Evolutionary conservation across 2,888 invertebrate species (phyloP), one percentile per base, ranked within the genome.

Genomic region (Hydrotaea cyrtoneurina): DNA sequence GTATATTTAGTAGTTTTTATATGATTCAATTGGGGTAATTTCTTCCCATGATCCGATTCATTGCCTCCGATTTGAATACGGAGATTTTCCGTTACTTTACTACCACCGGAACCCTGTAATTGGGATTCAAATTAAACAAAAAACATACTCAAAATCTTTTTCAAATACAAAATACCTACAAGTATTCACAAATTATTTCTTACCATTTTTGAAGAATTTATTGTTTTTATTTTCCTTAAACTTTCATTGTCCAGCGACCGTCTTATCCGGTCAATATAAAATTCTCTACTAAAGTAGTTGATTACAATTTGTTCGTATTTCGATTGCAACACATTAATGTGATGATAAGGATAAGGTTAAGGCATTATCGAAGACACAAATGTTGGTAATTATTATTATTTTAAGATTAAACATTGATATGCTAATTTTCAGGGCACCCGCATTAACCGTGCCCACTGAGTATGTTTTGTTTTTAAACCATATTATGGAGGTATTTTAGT

Each of bases 1-100:
- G 96, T 95, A 90, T 97, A 97, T 94, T 97, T 95, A 66, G 95
- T 94, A 0, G 94, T 94, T 89, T 94, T 94, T 87, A 94, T 94
- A 86, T 93, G 93, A 91, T 94, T 94, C 2, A 87, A 82, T 78
- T 90, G 88, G 64, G 88, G 86, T 66, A 86, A 87, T 23, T 83
- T 87, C 80, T 88, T 89, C 83, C 88, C 89, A 87, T 89, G 89
- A 62, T 87, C 88, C 36, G 87, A 89, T 92, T 94, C 93, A 93
- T 94, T 93, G 69, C 93, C 93, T 23, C 94, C 94, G 86, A 95
- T 94, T 85, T 93, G 93, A 85, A 95, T 93, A 88, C 93, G 93
- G 53, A 95, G 93, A 88, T 94, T 94, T 89, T 94, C 94, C 87
- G 93, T 91, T 84, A 90, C 90, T 84, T 93, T 92, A 72, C 95